Evolutionary conservation across 2,797 vertebrate genomes (phyloP), one percentile per base, ranked within the genome.

Genomic region (Netta rufina): DNA sequence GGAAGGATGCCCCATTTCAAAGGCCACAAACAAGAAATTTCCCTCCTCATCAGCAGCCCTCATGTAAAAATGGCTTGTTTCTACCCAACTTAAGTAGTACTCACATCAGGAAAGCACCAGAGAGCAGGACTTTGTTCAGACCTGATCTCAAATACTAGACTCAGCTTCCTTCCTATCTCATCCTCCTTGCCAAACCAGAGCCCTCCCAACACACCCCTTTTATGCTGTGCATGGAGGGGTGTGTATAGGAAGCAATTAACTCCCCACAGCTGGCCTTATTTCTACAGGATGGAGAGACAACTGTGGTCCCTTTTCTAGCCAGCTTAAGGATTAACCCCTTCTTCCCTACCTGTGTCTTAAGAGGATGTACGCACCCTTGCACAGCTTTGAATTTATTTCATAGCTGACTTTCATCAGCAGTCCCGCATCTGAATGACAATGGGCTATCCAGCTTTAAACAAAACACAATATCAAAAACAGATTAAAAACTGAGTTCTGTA

Each of bases 191-290:
- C 56, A 93, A 90, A 30, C 57, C 51, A 38, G 36, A 15, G 24
- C 13, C 6, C 14, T 64, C 38, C 58, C 85, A 61, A 62, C 72
- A 64, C 76, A 74, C 32, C 62, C 80, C 10, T 79, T 81, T 90
- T 84, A 71, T 82, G 71, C 7, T 79, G 22, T 58, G 11, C 3
- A 2, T 41, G 70, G 33, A 89, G 66, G 58, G 49, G 57, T 77
- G 60, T 96, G 57, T 67, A 28, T 41, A 93, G 93, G 93, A 96
- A 95, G 83, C 66, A 93, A 95, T 94, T 94, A 94, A 89, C 33
- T 96, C 79, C 72, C 33, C 64, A 89, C 92, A 96, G 95, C 95
- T 95, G 70, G 45, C 38, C 49, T 92, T 65, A 96, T 93, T 91
- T 80, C 76, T 92, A 11, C 75, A 89, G 75, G 56, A 92, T 67